Evolutionary conservation across 1,140 invertebrate species (phyloP).

Genomic region (Tetramorium simillimum): DNA sequence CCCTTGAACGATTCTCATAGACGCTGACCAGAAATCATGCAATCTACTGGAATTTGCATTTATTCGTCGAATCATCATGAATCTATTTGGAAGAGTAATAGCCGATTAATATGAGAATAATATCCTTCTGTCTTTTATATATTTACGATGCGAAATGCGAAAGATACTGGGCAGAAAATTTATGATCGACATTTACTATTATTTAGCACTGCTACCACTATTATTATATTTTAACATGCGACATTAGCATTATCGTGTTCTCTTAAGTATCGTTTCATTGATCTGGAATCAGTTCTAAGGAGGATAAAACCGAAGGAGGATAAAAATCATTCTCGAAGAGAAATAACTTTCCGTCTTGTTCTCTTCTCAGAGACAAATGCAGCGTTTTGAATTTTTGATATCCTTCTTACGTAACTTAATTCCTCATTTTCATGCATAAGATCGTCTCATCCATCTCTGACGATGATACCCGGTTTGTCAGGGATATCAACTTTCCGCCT

Average conservation of each 20-base stretch:
- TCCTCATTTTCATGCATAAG: constrained; percentile 28
- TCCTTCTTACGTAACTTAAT: not conserved
- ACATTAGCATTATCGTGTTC: not conserved
- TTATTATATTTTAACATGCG: not conserved
- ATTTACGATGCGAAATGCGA: not conserved
- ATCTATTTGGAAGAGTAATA: not conserved
- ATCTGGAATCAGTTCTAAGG: not conserved
- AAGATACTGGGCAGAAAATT: not conserved
- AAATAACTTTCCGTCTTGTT: not conserved
- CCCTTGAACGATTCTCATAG: constrained; percentile 47
- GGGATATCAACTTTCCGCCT: not conserved
- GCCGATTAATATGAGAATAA: not conserved
- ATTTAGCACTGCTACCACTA: not conserved
- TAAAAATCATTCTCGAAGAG: not conserved
- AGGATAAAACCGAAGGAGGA: not conserved
- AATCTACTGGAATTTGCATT: constrained; percentile 34
- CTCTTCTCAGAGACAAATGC: not conserved
- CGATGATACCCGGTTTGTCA: not conserved
- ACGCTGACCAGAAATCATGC: constrained; percentile 26
- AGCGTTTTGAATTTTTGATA: constrained; percentile 44
- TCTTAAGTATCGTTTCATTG: not conserved
- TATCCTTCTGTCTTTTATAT: not conserved
- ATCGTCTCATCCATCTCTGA: not conserved
- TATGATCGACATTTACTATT: not conserved
- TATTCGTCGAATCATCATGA: constrained; percentile 2